Evolutionary conservation across 2,797 vertebrate species (phyloP).

Genomic region (Siniperca obscura): DNA sequence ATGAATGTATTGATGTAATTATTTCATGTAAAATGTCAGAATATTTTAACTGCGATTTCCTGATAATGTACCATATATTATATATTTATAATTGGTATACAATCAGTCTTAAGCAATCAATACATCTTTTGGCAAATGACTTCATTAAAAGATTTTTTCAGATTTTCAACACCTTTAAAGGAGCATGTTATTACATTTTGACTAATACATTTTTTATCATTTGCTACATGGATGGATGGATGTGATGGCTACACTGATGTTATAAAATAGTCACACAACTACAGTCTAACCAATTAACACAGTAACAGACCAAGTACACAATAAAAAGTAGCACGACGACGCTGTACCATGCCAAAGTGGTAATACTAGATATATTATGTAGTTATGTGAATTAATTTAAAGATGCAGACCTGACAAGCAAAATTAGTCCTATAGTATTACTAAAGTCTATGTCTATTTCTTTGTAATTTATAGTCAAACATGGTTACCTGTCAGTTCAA

Average conservation of each 20-base stretch:
- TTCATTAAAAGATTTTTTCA: background rate
- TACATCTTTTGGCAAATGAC: background rate
- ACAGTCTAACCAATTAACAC: slow-evolving; percentile 18
- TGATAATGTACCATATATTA: background rate
- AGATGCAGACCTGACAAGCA: background rate
- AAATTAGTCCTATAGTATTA: background rate
- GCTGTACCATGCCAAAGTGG: slow-evolving; percentile 30
- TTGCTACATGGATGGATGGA: slow-evolving; percentile 60
- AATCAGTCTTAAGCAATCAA: background rate
- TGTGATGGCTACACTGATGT: slow-evolving; percentile 2
- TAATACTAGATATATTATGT: background rate
- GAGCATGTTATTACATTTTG: slow-evolving; percentile 21
- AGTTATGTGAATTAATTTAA: background rate
- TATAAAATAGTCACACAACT: slow-evolving; percentile 20
- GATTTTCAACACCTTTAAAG: background rate
- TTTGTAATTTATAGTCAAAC: background rate
- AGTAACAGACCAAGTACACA: slow-evolving; percentile 26
- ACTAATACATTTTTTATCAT: slow-evolving; percentile 38
- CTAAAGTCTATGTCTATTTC: background rate
- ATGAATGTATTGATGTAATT: background rate
- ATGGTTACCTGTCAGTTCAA: background rate
- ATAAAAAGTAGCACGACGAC: slow-evolving; percentile 20
- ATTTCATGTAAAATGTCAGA: background rate
- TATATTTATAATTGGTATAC: background rate
- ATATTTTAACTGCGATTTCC: background rate